Evolutionary conservation across 2,797 vertebrate species (phyloP).

Genomic region (Rhinophrynus dorsalis): DNA sequence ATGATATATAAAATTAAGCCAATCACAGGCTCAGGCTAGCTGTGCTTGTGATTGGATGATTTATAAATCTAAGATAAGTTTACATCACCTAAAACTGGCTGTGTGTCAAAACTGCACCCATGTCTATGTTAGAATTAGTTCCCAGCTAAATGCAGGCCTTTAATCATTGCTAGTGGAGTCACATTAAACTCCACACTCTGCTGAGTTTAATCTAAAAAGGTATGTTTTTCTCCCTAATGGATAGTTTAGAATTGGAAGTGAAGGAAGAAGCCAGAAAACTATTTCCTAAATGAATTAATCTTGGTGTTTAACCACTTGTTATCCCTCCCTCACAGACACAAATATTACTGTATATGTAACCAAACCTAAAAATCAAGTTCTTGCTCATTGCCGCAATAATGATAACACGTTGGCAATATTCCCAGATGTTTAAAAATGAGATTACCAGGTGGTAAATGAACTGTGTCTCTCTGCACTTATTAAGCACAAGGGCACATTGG

Average conservation of each 20-base stretch:
- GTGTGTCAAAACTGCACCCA: slow-evolving; percentile 9
- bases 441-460: slow-evolving; percentile 50
- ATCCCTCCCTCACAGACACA: slow-evolving; percentile 11
- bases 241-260: slow-evolving; percentile 35
- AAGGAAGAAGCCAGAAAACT: slow-evolving; percentile 16
- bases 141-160: not conserved
- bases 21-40: too few species aligned
- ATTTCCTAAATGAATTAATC: slow-evolving; percentile 46
- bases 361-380: slow-evolving; percentile 36
- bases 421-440: slow-evolving; percentile 49
- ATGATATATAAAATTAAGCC: too few species aligned
- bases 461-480: slow-evolving; percentile 34
- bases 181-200: slow-evolving; percentile 11
- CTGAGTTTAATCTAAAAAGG: slow-evolving; percentile 45
- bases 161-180: slow-evolving; percentile 16
- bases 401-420: slow-evolving; percentile 43
- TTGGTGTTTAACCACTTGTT: slow-evolving; percentile 35
- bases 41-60: too few species aligned
- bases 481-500: slow-evolving; percentile 44
- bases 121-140: slow-evolving; percentile 8
- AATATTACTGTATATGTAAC: slow-evolving; percentile 29
- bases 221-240: slow-evolving; percentile 19
- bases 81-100: too few species aligned
- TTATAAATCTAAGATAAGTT: too few species aligned
- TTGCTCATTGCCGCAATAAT: slow-evolving; percentile 45